Evolutionary conservation across 2,888 invertebrate species (phyloP).

Genomic region (Hartigia nigra): DNA sequence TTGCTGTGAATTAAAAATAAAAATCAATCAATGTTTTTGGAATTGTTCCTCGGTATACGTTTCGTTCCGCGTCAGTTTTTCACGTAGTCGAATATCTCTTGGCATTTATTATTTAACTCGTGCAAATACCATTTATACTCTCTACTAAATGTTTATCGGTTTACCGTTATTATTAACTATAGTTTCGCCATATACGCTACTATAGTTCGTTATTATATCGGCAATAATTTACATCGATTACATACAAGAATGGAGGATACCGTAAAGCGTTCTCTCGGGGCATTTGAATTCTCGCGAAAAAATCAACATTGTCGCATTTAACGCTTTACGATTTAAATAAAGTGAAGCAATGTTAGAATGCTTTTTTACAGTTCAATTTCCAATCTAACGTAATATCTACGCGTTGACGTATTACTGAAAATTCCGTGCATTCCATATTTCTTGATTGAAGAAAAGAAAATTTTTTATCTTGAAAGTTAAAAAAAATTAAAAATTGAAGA

Average conservation of each 20-base stretch:
- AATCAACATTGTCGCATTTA: slow-evolving; percentile 8
- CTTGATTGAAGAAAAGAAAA: not conserved
- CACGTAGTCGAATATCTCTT: slow-evolving; percentile 10
- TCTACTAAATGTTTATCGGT: slow-evolving; percentile 17
- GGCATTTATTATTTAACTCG: slow-evolving; percentile 26
- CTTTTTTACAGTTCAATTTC: not conserved
- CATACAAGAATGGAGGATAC: slow-evolving; percentile 13
- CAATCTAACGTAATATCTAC: not conserved
- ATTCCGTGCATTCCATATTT: not conserved
- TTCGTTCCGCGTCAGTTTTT: not conserved
- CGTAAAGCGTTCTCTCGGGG: not conserved
- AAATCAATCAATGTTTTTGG: not conserved
- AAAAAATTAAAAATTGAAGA: not conserved
- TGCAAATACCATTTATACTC: slow-evolving; percentile 37
- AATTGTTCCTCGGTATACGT: not conserved
- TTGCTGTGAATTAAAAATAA: not conserved
- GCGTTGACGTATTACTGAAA: not conserved
- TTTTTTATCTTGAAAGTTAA: not conserved
- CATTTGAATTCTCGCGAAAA: not conserved
- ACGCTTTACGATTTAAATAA: slow-evolving; percentile 12
- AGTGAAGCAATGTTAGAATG: not conserved
- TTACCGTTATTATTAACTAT: slow-evolving; percentile 40
- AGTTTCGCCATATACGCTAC: slow-evolving; percentile 32
- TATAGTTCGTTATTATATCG: slow-evolving; percentile 46
- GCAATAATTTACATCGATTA: slow-evolving; percentile 58